These are phyloP conservation scores for Cantharis rustica DNA, from an alignment of 2,888 invertebrate species.

Conservation along the genomic window DNA sequence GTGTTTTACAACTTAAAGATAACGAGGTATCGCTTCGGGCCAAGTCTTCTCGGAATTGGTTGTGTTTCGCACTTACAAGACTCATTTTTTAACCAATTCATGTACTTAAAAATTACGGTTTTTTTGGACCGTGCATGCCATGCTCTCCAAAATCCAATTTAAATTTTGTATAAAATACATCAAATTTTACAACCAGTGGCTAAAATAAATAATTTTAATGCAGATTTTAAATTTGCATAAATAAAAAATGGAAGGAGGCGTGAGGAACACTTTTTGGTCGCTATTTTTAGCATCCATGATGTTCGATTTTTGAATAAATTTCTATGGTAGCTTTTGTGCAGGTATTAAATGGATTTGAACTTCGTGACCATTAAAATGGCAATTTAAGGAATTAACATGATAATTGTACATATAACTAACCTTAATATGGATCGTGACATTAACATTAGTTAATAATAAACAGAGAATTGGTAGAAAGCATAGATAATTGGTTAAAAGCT, in stretches of 20 bases:
- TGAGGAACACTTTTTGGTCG: neutral
- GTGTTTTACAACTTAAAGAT: slow-evolving; percentile 23
- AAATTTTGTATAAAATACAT: neutral
- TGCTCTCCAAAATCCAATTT: neutral
- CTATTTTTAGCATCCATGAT: slow-evolving; percentile 6
- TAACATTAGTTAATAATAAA: slow-evolving; percentile 10
- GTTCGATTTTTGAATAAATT: neutral
- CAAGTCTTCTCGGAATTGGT: slow-evolving; percentile 10
- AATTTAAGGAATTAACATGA: slow-evolving; percentile 20
- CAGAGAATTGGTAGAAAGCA: slow-evolving; percentile 7
- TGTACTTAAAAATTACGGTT: slow-evolving; percentile 8
- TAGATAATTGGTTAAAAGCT: slow-evolving; percentile 9
- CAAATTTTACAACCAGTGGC: neutral
- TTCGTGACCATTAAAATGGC: slow-evolving; percentile 15
- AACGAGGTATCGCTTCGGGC: slow-evolving; percentile 7
- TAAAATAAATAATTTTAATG: neutral
- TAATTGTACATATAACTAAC: slow-evolving; percentile 4
- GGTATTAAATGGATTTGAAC: neutral
- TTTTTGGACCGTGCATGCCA: neutral
- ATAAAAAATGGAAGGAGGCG: neutral
- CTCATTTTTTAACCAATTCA: slow-evolving; percentile 17
- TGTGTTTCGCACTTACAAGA: slow-evolving; percentile 12
- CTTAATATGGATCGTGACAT: slow-evolving; percentile 21
- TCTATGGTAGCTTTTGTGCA: slow-evolving; percentile 1
- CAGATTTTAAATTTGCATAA: neutral